Evolutionary conservation across 2,888 invertebrate genomes (phyloP).

Genomic region (Acrobasis suavella): DNA sequence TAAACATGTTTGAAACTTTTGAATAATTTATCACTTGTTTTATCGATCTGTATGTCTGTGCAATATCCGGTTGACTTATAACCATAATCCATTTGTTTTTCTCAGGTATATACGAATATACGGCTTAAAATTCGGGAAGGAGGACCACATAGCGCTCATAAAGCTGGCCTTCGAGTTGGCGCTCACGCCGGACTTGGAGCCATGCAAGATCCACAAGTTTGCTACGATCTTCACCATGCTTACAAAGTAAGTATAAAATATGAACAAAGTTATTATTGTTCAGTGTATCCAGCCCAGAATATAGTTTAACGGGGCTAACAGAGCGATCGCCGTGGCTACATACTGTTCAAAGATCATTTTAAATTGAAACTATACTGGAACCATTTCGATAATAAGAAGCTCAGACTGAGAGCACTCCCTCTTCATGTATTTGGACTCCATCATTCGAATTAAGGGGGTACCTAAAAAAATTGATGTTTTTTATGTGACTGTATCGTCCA

Average conservation of each 20-base stretch:
- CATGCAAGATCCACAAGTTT: slow-evolving; percentile 87
- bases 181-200: slow-evolving; percentile 89
- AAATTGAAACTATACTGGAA: too few relatives aligned
- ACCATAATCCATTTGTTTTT: slow-evolving; percentile 25
- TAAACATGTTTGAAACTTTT: not conserved
- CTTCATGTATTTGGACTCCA: too few relatives aligned
- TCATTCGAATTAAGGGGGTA: too few relatives aligned
- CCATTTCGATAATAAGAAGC: too few relatives aligned
- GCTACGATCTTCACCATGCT: slow-evolving; percentile 85
- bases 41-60: not conserved
- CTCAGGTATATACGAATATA: slow-evolving; percentile 92
- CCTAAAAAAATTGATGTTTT: too few relatives aligned
- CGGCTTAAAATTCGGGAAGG: slow-evolving; percentile 93
- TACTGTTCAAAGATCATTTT: too few relatives aligned
- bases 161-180: slow-evolving; percentile 90
- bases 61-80: not conserved
- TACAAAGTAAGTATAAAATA: slow-evolving; percentile 85
- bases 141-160: slow-evolving; percentile 92
- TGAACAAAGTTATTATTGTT: too few relatives aligned
- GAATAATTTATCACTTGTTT: not conserved
- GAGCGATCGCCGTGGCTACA: too few relatives aligned
- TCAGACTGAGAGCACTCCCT: too few relatives aligned
- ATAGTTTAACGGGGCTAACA: too few relatives aligned
- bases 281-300: too few relatives aligned
- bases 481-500: too few relatives aligned